Conservation (phyloP, 2,888 invertebrate genomes). For the Biston stratarius region DNA sequence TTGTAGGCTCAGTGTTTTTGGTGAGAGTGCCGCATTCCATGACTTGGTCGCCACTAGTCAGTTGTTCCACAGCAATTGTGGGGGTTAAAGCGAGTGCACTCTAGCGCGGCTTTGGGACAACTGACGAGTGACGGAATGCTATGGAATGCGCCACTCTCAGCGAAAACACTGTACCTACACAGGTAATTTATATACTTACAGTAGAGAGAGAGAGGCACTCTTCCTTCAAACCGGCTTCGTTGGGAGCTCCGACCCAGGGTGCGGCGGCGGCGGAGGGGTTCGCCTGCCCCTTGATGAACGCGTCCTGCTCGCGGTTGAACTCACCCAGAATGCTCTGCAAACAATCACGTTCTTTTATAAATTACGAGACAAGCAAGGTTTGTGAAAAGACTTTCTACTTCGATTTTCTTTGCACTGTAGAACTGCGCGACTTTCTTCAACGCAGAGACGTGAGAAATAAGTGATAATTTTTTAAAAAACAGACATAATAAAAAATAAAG, state of each 20-base stretch:
- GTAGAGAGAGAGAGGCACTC: slow-evolving; percentile 97
- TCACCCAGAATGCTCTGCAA: slow-evolving; percentile 97
- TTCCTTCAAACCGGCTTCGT: slow-evolving; percentile 97
- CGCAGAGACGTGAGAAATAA: no score
- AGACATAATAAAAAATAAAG: no score
- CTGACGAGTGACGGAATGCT: no score
- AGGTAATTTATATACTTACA: slow-evolving; percentile 68
- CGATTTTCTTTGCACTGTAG: background rate
- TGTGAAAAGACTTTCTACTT: background rate
- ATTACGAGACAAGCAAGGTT: background rate
- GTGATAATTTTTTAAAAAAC: no score
- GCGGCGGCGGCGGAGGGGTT: slow-evolving; percentile 90
- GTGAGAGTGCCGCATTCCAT: no score
- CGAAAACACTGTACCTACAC: no score
- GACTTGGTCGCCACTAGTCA: no score
- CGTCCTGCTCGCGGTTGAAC: slow-evolving; percentile 98
- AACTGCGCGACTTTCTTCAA: background rate
- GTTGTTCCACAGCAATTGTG: no score
- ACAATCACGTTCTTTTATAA: slow-evolving; percentile 22
- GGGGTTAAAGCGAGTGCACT: no score
- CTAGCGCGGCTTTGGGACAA: no score
- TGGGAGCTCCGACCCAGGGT: slow-evolving; percentile 98
- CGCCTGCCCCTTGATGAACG: slow-evolving; percentile 97
- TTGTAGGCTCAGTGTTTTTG: no score
- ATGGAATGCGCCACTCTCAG: no score